Conservation (phyloP, 2,113 vertebrate species). For the Natator depressus region DNA sequence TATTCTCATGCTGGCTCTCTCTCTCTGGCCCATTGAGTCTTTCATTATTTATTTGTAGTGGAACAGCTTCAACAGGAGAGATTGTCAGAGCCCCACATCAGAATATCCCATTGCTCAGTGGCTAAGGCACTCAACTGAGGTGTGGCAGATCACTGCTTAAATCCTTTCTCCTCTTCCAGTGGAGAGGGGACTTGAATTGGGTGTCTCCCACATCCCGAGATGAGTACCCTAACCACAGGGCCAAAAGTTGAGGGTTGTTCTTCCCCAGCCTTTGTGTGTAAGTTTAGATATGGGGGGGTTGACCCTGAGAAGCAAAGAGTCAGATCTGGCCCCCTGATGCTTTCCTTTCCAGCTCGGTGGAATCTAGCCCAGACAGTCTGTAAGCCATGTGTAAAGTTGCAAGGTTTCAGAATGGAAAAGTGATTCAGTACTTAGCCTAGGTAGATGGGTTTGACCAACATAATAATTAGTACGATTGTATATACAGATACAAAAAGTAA, state of each 20-base stretch:
- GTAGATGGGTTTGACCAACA: not conserved
- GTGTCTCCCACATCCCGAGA: not conserved
- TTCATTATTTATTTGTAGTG: too few species aligned
- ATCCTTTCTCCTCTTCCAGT: not conserved
- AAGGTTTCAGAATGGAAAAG: not conserved
- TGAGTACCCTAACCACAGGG: too few species aligned
- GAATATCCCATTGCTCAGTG: not conserved
- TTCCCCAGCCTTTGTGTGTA: not conserved
- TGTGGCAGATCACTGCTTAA: not conserved
- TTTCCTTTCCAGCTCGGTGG: not conserved
- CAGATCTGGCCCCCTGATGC: not conserved
- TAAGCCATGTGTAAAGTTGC: not conserved
- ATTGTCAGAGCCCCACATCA: not conserved
- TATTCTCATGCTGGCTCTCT: not conserved
- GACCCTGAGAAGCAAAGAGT: not conserved
- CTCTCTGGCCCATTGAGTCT: not conserved
- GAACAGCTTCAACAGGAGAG: too few species aligned
- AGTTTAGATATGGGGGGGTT: not conserved
- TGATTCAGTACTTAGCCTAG: not conserved
- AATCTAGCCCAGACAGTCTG: not conserved
- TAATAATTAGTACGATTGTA: not conserved
- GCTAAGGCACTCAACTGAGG: too few species aligned
- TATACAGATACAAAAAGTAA: not conserved
- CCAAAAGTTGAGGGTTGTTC: not conserved
- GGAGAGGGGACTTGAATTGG: not conserved